Base-by-base conservation (phyloP, 1,140 invertebrate species). In the Parasteatoda tepidariorum region DNA sequence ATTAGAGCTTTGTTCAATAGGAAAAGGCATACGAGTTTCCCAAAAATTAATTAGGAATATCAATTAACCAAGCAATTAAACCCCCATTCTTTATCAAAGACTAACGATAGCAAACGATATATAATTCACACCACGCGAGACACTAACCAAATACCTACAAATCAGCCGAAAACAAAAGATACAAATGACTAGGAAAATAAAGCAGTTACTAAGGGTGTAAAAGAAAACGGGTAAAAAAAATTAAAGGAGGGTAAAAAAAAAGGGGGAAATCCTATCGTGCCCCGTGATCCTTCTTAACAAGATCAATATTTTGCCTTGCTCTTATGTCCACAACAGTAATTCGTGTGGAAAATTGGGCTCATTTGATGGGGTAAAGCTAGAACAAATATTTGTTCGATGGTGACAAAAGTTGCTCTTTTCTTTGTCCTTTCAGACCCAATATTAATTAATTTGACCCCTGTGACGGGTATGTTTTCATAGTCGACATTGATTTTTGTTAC, bases 391-490 rank as follows among this genome's bases (percentile, higher is more conserved):
- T 82, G 67, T 82, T 62, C 78, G 28, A 11, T 31, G 78, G 78
- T 30, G 67, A 55, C 67, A 82, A 82, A 71, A 62, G 66, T 82
- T 41, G 55, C 33, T 82, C 67, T 70, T 71, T 82, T 75, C 34
- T 31, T 82, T 79, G 57, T 48, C 57, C 57, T 48, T 71, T 71
- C 71, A 30, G 55, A 48, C 33, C 66, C 54, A 57, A 82, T 82
- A 82, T 82, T 71, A 82, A 82, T 82, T 82, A 82, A 82, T 82
- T 70, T 71, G 66, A 71, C 67, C 78, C 76, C n/a, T 15, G 34
- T 33, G 66, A 71, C 78, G 57, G 48, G 66, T 68, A 30, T 79
- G 76, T 79, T 79, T 79, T 79, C 76, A 79, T 79, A 79, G 76
- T 38, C 48, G 62, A 67, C 76, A 79, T 79, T 79, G 76, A 79